Evolutionary conservation across 1,140 invertebrate species (phyloP).

Genomic region (Drosophila orosa): DNA sequence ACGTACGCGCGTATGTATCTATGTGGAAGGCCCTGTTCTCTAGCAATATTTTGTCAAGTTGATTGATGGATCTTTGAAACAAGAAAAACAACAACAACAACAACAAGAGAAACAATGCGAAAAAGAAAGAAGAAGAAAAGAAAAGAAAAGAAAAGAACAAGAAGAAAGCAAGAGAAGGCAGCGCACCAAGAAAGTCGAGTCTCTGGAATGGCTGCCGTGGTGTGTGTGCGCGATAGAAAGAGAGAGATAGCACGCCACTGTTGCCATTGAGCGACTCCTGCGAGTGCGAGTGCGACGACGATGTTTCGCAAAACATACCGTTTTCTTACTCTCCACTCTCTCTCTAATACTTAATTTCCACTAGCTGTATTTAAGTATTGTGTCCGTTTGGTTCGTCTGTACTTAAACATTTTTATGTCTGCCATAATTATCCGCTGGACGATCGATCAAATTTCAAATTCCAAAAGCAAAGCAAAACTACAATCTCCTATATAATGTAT

Average conservation of each 20-base stretch:
- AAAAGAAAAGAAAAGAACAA: constrained; percentile 38
- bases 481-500: constrained; percentile 55
- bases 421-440: constrained; percentile 72
- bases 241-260: constrained; percentile 48
- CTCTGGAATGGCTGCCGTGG: constrained; percentile 74
- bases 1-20: constrained; percentile 42
- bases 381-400: constrained; percentile 84
- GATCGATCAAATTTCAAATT: constrained; percentile 67
- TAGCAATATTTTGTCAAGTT: constrained; percentile 81
- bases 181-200: constrained; percentile 72
- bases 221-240: constrained; percentile 22
- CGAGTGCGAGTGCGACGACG: constrained; percentile 55
- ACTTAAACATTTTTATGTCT: constrained; percentile 84
- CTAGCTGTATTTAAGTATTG: constrained; percentile 79
- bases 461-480: constrained; percentile 71
- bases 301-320: constrained; percentile 62
- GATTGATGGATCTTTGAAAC: constrained; percentile 71
- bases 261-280: constrained; percentile 78
- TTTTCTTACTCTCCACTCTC: constrained; percentile 65
- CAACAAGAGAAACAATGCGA: constrained; percentile 43
- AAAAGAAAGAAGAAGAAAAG: constrained; percentile 5
- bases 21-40: constrained; percentile 71
- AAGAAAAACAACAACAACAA: constrained; percentile 31
- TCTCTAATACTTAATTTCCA: constrained; percentile 72
- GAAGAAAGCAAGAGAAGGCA: constrained; percentile 26